Evolutionary conservation across 2,888 invertebrate species (phyloP), one percentile per base, ranked within the genome.

Genomic region (Drosophila multiciliata): DNA sequence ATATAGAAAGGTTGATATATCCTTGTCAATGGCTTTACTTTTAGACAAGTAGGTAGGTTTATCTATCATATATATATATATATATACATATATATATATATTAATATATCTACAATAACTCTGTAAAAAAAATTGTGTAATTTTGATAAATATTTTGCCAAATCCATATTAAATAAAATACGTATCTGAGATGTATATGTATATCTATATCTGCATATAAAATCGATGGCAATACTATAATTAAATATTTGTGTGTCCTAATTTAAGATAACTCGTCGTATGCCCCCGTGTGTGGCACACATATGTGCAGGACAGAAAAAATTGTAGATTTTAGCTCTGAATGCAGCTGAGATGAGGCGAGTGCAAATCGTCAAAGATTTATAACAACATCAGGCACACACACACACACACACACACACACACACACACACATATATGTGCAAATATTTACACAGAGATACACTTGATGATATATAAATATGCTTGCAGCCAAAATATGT

Each of bases 341-440:
- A 66, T 79, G 67, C 79, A 72, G 77, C 52, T 71, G 65, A 57
- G 81, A 63, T 75, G 70, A 73, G 71, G 66, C 63, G 60, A 70
- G 78, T 77, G 73, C 73, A 78, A 81, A 75, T 78, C 83, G 80
- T 81, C 70, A 81, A 71, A 81, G 81, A 81, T 83, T 81, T 81
- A 83, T 83, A 83, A 68, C 81, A 80, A 77, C 83, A 82, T 77
- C 65, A 53, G 65, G 55, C 58, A 45, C 40, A 77, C 33, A 49
- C 48, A 58, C 49, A 49, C 29, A 49, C 57, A 61, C 48, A 58
- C 32, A 71, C 29, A 63, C 23, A 58, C 6, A 33, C 12, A 53
- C 15, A 42, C 45, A 8, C 20, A 42, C 38, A 20, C 15, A 40
- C n/a, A n/a, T n/a, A n/a, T n/a, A n/a, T n/a, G n/a, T n/a, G n/a